Percentiles rank a stretch among this genome's conserved stretches.
Conservation (phyloP, 1,140 invertebrate genomes). For the Cydia fagiglandana region DNA sequence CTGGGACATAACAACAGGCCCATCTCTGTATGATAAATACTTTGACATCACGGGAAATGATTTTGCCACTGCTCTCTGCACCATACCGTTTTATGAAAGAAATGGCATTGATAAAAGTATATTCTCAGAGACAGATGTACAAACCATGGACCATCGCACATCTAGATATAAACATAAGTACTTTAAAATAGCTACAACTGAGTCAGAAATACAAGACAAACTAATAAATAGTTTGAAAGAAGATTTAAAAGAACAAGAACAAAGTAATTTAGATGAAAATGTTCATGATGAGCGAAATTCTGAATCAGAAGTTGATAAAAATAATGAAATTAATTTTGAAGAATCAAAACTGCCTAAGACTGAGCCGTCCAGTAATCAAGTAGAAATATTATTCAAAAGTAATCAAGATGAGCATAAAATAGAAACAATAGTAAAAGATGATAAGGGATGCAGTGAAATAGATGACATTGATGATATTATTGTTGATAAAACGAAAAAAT, state of each 20-base stretch:
- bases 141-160: conserved; percentile 68
- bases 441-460: conserved; percentile 1
- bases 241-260: conserved; percentile 6
- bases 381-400: conserved; percentile 37
- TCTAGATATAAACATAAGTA: conserved; percentile 72
- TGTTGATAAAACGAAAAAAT: neutral
- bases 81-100: conserved; percentile 73
- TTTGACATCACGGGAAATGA: conserved; percentile 73
- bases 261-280: conserved; percentile 12
- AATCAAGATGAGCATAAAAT: neutral
- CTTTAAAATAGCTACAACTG: conserved; percentile 62
- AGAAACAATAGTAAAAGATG: neutral
- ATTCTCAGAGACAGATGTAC: conserved; percentile 64
- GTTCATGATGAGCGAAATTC: conserved; percentile 36
- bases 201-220: conserved; percentile 58
- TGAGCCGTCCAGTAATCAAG: conserved; percentile 34
- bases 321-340: conserved; percentile 35
- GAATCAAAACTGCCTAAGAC: conserved; percentile 29
- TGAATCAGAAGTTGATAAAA: conserved; percentile 32
- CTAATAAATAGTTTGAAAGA: conserved; percentile 48
- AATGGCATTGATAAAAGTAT: conserved; percentile 58
- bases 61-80: conserved; percentile 56
- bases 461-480: conserved; percentile 34
- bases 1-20: conserved; percentile 63
- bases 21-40: conserved; percentile 69